Percentiles rank a stretch among this genome's conserved stretches.
These are phyloP conservation scores for Percopsis omiscomaycus DNA, from an alignment of 2,797 vertebrate species.

Conservation along the genomic window DNA sequence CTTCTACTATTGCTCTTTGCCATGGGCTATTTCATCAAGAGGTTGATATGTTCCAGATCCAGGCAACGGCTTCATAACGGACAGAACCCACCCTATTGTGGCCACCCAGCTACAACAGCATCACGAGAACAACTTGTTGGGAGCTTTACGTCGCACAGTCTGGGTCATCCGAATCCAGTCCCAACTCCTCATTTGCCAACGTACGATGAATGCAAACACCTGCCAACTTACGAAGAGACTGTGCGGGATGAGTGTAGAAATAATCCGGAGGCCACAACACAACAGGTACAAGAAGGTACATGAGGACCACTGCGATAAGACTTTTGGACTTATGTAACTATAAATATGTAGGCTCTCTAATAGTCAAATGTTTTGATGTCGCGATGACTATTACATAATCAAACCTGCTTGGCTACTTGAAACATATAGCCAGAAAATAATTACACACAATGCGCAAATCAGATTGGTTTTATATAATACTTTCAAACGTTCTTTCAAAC, in stretches of 20 bases:
- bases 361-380: too few relatives aligned
- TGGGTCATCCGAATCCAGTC: not conserved
- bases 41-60: constrained; percentile 57
- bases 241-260: constrained; percentile 30
- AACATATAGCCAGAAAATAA: too few relatives aligned
- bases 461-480: too few relatives aligned
- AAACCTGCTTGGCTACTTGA: too few relatives aligned
- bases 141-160: constrained; percentile 24
- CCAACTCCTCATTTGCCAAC: constrained; percentile 46
- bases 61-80: constrained; percentile 33
- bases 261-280: not conserved
- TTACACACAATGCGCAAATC: too few relatives aligned
- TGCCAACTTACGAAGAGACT: constrained; percentile 72
- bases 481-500: too few relatives aligned
- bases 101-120: constrained; percentile 37
- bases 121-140: constrained; percentile 67
- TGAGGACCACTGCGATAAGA: not conserved
- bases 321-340: not conserved
- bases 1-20: constrained; percentile 85
- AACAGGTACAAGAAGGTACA: constrained; percentile 9
- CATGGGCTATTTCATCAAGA: constrained; percentile 83
- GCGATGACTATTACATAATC: too few relatives aligned
- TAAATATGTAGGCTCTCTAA: too few relatives aligned
- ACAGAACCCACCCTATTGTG: constrained; percentile 24
- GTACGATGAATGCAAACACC: constrained; percentile 65